These are phyloP conservation scores for Aleiodes sp. DNA, from an alignment of 1,140 invertebrate species.

Conservation along the genomic window DNA sequence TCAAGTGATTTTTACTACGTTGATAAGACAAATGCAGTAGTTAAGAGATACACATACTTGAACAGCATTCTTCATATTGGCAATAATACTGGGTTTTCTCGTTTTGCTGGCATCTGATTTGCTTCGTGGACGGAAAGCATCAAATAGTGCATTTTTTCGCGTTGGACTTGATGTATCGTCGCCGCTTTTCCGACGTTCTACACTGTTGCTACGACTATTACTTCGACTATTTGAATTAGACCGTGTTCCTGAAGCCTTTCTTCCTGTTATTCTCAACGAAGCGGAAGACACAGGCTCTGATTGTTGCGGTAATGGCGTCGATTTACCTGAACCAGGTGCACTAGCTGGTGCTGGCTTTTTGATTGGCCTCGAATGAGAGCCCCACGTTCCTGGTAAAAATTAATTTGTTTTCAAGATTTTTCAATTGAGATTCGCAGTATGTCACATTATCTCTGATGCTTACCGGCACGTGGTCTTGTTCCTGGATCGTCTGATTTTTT, in stretches of 20 bases:
- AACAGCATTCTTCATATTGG: slow-evolving; percentile 81
- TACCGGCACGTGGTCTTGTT: slow-evolving; percentile 60
- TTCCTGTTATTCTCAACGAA: slow-evolving; percentile 46
- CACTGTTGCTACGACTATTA: slow-evolving; percentile 71
- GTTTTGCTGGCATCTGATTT: slow-evolving; percentile 80
- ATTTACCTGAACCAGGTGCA: slow-evolving; percentile 57
- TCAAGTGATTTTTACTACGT: background rate
- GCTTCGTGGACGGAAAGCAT: slow-evolving; percentile 83
- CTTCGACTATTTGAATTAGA: slow-evolving; percentile 66
- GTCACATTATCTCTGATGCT: background rate
- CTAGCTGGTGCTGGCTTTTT: slow-evolving; percentile 51
- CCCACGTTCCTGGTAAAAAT: slow-evolving; percentile 70
- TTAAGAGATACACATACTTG: slow-evolving; percentile 67
- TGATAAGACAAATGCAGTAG: too few relatives aligned
- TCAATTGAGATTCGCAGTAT: background rate
- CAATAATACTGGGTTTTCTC: slow-evolving; percentile 77
- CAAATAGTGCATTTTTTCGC: slow-evolving; percentile 79
- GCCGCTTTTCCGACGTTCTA: slow-evolving; percentile 70
- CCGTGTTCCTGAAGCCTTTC: slow-evolving; percentile 57
- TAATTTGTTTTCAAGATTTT: slow-evolving; percentile 22
- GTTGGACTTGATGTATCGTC: slow-evolving; percentile 75
- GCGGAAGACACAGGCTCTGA: slow-evolving; percentile 47
- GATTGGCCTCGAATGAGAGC: slow-evolving; percentile 67
- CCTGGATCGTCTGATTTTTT: slow-evolving; percentile 54
- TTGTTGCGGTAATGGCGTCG: slow-evolving; percentile 55